Percentiles rank a stretch among this genome's conserved stretches.
Conservation (phyloP, 2,797 vertebrate species). For the Squalus acanthias region DNA sequence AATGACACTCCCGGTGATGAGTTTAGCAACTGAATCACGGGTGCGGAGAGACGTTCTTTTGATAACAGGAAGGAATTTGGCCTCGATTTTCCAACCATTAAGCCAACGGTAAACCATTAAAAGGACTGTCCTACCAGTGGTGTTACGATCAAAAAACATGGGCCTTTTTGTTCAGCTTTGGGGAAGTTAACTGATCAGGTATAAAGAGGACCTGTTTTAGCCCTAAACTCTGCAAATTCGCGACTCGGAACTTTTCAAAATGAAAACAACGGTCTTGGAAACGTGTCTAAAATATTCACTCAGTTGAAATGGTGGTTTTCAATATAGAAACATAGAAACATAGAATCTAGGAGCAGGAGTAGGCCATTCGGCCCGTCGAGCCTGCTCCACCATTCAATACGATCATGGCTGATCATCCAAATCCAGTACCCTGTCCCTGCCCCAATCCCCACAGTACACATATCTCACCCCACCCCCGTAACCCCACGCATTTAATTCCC, state of each 20-base stretch:
- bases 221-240: not conserved
- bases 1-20: not conserved
- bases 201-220: not conserved
- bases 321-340: too few species aligned
- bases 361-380: too few species aligned
- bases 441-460: too few species aligned
- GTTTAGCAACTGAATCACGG: not conserved
- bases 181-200: not conserved
- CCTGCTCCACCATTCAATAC: too few species aligned
- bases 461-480: too few species aligned
- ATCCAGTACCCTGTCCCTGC: too few species aligned
- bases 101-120: not conserved
- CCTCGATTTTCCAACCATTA: not conserved
- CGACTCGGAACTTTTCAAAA: not conserved
- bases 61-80: not conserved
- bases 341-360: too few species aligned
- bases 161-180: not conserved
- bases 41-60: not conserved
- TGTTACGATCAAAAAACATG: not conserved
- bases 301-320: not conserved
- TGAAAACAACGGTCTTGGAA: not conserved
- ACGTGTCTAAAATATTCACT: not conserved
- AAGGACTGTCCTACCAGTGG: not conserved
- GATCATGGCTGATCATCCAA: too few species aligned
- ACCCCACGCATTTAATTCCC: too few species aligned